These are phyloP conservation scores for Coracias cyanogaster DNA, from an alignment of 2,797 vertebrate species.

Conservation along the genomic window DNA sequence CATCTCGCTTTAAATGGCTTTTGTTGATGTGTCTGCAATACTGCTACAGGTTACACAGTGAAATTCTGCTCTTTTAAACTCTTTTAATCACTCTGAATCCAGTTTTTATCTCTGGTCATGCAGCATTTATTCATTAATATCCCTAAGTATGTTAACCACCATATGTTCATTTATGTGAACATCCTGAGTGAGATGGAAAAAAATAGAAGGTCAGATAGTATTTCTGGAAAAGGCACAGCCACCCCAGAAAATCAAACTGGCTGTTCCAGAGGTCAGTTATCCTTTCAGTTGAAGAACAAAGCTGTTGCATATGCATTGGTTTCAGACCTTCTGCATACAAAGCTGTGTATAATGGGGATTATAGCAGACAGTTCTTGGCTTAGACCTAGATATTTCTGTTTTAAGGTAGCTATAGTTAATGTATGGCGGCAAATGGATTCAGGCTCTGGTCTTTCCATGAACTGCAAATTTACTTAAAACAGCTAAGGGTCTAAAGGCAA, in stretches of 20 bases:
- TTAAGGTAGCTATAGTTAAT: neutral
- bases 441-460: neutral
- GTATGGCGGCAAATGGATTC: neutral
- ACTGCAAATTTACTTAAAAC: neutral
- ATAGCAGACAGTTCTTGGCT: neutral
- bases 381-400: neutral
- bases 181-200: neutral
- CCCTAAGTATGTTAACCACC: neutral
- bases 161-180: conserved; percentile 14
- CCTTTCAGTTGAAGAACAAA: neutral
- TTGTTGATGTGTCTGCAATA: neutral
- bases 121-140: conserved; percentile 5
- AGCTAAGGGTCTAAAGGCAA: neutral
- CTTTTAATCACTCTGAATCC: conserved; percentile 17
- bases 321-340: conserved; percentile 12
- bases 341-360: neutral
- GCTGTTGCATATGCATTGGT: neutral
- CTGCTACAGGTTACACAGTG: neutral
- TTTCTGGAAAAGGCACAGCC: neutral
- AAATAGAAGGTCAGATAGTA: neutral
- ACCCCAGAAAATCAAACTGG: neutral
- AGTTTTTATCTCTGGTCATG: conserved; percentile 24
- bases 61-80: conserved; percentile 28
- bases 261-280: neutral
- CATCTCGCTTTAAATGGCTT: neutral